These are phyloP conservation scores for Cataglyphis altisquamis DNA, from an alignment of 2,888 invertebrate species.

Conservation along the genomic window DNA sequence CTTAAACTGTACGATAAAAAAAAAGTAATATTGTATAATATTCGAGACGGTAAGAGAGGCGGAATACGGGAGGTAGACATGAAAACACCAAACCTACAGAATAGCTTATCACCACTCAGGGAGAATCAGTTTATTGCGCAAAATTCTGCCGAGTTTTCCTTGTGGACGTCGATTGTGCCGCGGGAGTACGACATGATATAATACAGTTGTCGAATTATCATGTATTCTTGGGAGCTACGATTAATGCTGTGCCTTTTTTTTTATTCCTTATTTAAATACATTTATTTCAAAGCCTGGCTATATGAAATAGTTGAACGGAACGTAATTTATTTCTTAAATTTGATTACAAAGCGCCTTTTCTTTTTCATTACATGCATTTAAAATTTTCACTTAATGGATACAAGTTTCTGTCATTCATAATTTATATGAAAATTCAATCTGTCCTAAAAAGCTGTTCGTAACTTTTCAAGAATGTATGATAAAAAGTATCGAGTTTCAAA, in stretches of 20 bases:
- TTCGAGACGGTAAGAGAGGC: conserved; percentile 44
- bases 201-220: conserved; percentile 34
- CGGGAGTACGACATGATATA: conserved; percentile 32
- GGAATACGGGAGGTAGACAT: conserved; percentile 40
- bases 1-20: conserved; percentile 60
- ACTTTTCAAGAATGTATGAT: conserved; percentile 29
- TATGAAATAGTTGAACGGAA: neutral
- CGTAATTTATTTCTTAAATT: neutral
- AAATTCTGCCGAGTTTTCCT: conserved; percentile 68
- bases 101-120: conserved; percentile 79
- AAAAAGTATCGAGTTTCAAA: conserved; percentile 13
- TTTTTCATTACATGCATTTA: neutral
- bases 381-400: neutral
- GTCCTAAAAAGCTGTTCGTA: neutral
- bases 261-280: neutral
- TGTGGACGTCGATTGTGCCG: conserved; percentile 58
- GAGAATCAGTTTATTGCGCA: conserved; percentile 73
- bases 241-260: neutral
- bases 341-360: neutral
- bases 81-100: conserved; percentile 70
- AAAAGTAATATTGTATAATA: conserved; percentile 49
- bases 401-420: neutral
- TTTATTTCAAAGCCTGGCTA: neutral
- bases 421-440: neutral
- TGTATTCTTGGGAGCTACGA: conserved; percentile 38